Conservation (phyloP, 2,888 invertebrate species). For the Trissoscelio sp. region DNA sequence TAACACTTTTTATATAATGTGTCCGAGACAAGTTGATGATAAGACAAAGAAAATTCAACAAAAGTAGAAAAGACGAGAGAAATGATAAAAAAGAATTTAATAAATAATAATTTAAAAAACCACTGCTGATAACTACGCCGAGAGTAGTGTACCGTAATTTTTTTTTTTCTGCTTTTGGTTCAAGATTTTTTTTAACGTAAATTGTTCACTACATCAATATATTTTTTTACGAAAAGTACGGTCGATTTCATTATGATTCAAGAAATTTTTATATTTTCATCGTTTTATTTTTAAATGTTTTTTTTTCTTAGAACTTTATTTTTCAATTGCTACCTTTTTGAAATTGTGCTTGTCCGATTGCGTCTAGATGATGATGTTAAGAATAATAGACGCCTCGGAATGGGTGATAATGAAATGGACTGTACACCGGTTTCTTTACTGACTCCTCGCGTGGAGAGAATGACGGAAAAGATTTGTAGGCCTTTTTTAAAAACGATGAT, state of each 20-base stretch:
- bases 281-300: not conserved
- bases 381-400: conserved; percentile 14
- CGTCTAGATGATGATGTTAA: not conserved
- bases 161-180: conserved; percentile 29
- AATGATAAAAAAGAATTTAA: conserved; percentile 8
- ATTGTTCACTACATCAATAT: conserved; percentile 55
- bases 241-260: conserved; percentile 53
- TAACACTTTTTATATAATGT: conserved; percentile 33
- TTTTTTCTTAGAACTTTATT: not conserved
- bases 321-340: conserved; percentile 14
- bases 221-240: conserved; percentile 59
- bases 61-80: conserved; percentile 4
- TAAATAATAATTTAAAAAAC: not conserved
- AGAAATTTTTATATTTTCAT: not conserved
- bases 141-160: conserved; percentile 22
- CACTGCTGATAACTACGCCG: conserved; percentile 8
- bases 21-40: not conserved
- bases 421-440: conserved; percentile 54
- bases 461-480: conserved; percentile 54
- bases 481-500: conserved; percentile 62
- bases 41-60: conserved; percentile 5
- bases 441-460: conserved; percentile 43
- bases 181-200: not conserved
- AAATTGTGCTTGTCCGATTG: conserved; percentile 1
- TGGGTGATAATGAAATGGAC: conserved; percentile 56